A percentile compares a stretch with the other conserved stretches of the same genome.
Evolutionary conservation across 2,113 vertebrate species (phyloP).

Genomic region (Sander vitreus): DNA sequence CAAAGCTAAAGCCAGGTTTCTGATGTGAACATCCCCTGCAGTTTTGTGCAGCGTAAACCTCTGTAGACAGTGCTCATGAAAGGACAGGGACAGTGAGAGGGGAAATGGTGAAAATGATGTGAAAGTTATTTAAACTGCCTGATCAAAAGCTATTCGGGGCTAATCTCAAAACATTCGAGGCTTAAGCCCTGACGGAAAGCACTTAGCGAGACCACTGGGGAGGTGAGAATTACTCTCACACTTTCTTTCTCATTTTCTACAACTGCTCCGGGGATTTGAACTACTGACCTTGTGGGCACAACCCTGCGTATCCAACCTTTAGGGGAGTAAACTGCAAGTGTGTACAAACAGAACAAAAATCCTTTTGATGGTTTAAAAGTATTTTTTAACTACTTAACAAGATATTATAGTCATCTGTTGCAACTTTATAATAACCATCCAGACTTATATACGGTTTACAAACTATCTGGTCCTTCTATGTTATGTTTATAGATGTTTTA

Average conservation of each 20-base stretch:
- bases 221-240: constrained; percentile 43
- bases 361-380: too few species aligned
- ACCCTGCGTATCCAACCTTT: constrained; percentile 41
- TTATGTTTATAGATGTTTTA: too few species aligned
- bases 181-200: constrained; percentile 56
- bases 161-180: constrained; percentile 61
- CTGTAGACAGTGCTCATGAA: constrained; percentile 2
- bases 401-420: too few species aligned
- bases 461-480: too few species aligned
- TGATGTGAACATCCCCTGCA: constrained; percentile 12
- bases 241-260: constrained; percentile 24
- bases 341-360: constrained; percentile 1
- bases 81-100: constrained; percentile 27
- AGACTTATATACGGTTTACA: too few species aligned
- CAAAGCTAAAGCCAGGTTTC: background rate
- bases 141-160: constrained; percentile 54
- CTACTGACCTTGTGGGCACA: constrained; percentile 50
- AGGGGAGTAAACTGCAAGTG: constrained; percentile 30
- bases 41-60: constrained; percentile 3
- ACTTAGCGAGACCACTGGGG: constrained; percentile 52
- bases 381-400: too few species aligned
- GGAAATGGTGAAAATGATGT: constrained; percentile 49
- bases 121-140: constrained; percentile 53
- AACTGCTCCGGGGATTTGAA: constrained; percentile 40
- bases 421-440: too few species aligned